Evolutionary conservation across 2,797 vertebrate species (phyloP).

Genomic region (Telmatherina bonti): DNA sequence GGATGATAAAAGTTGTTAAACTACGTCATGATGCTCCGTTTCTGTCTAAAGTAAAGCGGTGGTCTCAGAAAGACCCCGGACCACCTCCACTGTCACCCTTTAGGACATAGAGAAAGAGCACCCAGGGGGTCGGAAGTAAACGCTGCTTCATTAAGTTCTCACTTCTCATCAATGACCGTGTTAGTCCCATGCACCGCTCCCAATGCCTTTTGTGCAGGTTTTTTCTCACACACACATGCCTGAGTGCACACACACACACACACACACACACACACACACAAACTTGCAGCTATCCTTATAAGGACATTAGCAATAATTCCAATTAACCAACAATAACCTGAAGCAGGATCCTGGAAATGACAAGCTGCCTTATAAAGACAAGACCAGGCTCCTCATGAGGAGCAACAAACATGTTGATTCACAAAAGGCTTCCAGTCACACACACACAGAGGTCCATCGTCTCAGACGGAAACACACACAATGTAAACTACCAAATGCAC

Average conservation of each 20-base stretch:
- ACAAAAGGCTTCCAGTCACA: neutral
- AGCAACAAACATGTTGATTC: neutral
- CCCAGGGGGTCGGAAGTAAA: constrained; percentile 61
- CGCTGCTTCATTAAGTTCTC: constrained; percentile 75
- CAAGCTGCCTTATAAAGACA: neutral
- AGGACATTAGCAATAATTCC: neutral
- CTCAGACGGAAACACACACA: constrained; percentile 42
- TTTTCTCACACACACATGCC: constrained; percentile 2
- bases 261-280: constrained; percentile 1
- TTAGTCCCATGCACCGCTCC: constrained; percentile 49
- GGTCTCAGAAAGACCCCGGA: neutral
- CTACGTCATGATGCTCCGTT: too few relatives aligned
- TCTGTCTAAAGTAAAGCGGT: neutral
- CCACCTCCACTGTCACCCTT: constrained; percentile 18
- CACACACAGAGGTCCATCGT: neutral
- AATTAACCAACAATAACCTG: neutral
- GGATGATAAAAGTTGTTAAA: too few relatives aligned
- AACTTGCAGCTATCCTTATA: neutral
- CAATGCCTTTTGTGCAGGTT: constrained; percentile 37
- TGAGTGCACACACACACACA: neutral
- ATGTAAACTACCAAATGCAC: constrained; percentile 31
- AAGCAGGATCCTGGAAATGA: neutral
- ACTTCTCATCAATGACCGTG: constrained; percentile 71
- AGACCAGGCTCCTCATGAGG: too few relatives aligned
- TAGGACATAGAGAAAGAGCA: constrained; percentile 36